Evolutionary conservation across 2,113 vertebrate species (phyloP), one percentile per base, ranked within the genome.

Genomic region (Myiozetetes cayanensis): DNA sequence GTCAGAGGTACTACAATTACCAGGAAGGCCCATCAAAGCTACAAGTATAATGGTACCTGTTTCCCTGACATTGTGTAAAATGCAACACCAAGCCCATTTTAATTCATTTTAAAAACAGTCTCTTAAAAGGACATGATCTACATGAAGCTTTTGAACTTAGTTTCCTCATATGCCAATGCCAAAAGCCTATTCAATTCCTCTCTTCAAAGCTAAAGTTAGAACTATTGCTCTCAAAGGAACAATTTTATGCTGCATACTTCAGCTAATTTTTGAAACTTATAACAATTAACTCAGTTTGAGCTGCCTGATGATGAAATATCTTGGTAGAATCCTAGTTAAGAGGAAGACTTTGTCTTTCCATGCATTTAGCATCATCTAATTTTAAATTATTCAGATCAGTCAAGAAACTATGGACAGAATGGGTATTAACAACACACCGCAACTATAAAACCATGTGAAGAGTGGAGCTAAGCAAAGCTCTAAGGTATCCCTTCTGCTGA

Each of bases 261-360:
- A 87, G 50, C 43, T 90, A 70, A 71, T 90, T 94, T 97, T 96
- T 95, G 79, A 96, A 81, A 89, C 30, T 71, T 35, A 0, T 25
- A 95, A 87, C 61, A 90, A 95, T 92, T 93, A 96, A 87, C 27
- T 78, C 5, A 2, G 33, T 35, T 59, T 93, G 53, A 95, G 61
- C n/a, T 88, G 61, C 77, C 74, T 83, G 73, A 85, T 66, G 65
- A 39, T 58, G 81, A 67, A 93, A 73, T 72, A 85, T 62, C 61
- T 93, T 81, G 28, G 63, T 91, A 88, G 17, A 80, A 49, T 47
- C 58, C 62, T 62, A 75, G 46, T 80, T 79, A 91, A 87, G 84
- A 95, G 85, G 47, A 94, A 90, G 89, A 82, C 86, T 89, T 81
- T 52, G 75, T 67, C 37, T 94, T 87, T 88, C 78, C 37, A 62